phyloP scores from a whole-genome alignment of 2,888 invertebrate genomes.

The Helicoverpa assulta region DNA sequence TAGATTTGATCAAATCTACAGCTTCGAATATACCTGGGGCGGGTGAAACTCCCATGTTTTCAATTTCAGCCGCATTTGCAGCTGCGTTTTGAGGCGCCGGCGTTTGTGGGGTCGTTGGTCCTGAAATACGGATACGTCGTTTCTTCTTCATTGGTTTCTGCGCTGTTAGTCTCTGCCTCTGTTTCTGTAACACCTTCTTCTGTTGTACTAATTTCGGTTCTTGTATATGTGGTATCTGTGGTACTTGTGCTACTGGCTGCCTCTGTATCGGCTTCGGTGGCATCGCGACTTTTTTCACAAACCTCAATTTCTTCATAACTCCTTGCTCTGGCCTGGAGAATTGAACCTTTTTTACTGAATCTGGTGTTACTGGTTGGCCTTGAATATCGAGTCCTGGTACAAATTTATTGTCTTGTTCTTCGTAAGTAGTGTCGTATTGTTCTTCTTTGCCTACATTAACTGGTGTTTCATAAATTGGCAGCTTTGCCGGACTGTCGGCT shows the following conservation, averaged over 20 bases:
- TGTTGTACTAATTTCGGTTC: neutral
- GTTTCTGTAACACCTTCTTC: constrained; percentile 1
- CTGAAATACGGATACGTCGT: neutral
- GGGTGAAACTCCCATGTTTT: neutral
- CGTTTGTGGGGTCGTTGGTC: neutral
- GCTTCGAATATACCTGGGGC: constrained; percentile 50
- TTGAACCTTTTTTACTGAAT: neutral
- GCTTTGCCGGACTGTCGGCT: neutral
- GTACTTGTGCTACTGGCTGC: neutral
- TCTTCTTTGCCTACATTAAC: constrained; percentile 9
- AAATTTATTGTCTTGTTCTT: neutral
- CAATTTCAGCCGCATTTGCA: neutral
- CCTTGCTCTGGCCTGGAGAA: neutral
- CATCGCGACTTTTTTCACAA: constrained; percentile 5
- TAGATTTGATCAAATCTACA: constrained; percentile 53
- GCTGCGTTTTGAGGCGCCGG: neutral
- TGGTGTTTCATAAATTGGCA: constrained; percentile 2
- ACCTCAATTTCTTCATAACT: neutral
- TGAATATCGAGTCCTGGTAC: neutral
- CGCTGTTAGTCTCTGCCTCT: neutral
- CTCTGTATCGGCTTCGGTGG: neutral
- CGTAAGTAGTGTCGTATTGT: constrained; percentile 14
- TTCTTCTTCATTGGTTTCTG: neutral
- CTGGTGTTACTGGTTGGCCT: neutral
- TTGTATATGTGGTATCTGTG: neutral